These are phyloP conservation scores for Dicranocentrus wangi DNA, from an alignment of 2,888 invertebrate genomes.

Conservation along the genomic window DNA sequence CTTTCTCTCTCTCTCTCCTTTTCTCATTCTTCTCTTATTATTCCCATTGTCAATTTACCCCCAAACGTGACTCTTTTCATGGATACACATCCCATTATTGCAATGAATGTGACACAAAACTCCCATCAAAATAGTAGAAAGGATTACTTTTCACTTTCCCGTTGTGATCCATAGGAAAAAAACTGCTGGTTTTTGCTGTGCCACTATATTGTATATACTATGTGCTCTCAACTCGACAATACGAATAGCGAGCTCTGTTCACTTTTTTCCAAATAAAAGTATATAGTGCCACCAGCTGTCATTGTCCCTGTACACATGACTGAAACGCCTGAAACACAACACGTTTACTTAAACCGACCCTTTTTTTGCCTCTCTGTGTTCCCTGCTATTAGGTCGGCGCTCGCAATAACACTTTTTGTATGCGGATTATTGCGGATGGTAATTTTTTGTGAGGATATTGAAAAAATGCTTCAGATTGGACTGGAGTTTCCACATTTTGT, in stretches of 20 bases:
- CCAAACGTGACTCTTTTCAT: conserved; percentile 43
- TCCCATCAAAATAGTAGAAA: conserved; percentile 33
- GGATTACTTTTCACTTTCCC: conserved; percentile 24
- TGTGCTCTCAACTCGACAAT: too few species aligned
- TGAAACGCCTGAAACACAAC: too few species aligned
- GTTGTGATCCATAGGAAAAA: conserved; percentile 13
- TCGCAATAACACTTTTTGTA: not conserved
- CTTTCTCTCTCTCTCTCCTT: too few species aligned
- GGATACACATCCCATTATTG: conserved; percentile 33
- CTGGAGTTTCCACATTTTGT: not conserved
- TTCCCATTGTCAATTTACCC: conserved; percentile 45
- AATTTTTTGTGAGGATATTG: not conserved
- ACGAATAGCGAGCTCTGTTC: too few species aligned
- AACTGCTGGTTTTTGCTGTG: too few species aligned
- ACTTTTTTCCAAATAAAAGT: too few species aligned
- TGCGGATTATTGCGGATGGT: not conserved
- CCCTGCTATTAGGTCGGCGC: not conserved
- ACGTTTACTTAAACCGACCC: too few species aligned
- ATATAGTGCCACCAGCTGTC: too few species aligned
- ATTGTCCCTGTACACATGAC: not conserved
- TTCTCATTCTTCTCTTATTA: not conserved
- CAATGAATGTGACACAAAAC: conserved; percentile 33
- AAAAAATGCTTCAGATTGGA: not conserved
- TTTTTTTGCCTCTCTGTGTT: not conserved
- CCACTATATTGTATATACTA: too few species aligned